A percentile compares a stretch with the other conserved stretches of the same genome.
Evolutionary conservation across 2,113 vertebrate genomes (phyloP).

Genomic region (Eulemur macaco): DNA sequence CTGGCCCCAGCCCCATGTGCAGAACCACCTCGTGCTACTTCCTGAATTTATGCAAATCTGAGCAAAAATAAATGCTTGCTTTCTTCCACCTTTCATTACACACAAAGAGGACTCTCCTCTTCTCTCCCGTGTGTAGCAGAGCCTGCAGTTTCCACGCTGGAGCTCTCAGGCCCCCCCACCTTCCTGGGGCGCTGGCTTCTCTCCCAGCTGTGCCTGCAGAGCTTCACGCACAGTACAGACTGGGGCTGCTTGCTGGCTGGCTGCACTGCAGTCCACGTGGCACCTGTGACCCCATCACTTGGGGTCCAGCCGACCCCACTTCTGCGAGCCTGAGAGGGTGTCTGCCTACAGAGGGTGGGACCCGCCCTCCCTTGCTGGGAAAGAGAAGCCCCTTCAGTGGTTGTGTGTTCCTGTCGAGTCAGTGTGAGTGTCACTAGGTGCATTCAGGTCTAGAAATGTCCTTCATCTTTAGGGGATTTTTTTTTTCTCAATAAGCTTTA

Average conservation of each 20-base stretch:
- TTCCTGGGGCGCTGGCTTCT: neutral
- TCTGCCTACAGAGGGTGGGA: neutral
- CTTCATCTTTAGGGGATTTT: neutral
- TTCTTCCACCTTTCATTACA: neutral
- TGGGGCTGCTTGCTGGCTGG: too few species aligned
- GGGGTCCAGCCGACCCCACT: too few species aligned
- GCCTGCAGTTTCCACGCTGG: neutral
- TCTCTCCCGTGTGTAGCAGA: neutral
- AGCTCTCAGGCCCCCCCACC: neutral
- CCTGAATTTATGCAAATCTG: neutral
- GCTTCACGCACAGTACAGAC: neutral
- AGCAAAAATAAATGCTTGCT: neutral
- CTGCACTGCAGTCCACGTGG: too few species aligned
- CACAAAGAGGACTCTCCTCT: neutral
- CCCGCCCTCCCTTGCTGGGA: neutral
- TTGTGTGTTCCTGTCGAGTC: neutral
- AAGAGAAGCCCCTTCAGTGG: neutral
- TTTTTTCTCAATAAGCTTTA: neutral
- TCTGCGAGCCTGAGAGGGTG: neutral
- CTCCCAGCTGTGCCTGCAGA: accelerated
- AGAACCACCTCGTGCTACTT: neutral
- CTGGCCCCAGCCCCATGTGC: neutral
- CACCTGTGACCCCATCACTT: neutral
- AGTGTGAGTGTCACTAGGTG: neutral
- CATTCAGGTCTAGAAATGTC: neutral